phyloP scores from a whole-genome alignment of 2,888 invertebrate species.

The Prionchulus punctatus region DNA sequence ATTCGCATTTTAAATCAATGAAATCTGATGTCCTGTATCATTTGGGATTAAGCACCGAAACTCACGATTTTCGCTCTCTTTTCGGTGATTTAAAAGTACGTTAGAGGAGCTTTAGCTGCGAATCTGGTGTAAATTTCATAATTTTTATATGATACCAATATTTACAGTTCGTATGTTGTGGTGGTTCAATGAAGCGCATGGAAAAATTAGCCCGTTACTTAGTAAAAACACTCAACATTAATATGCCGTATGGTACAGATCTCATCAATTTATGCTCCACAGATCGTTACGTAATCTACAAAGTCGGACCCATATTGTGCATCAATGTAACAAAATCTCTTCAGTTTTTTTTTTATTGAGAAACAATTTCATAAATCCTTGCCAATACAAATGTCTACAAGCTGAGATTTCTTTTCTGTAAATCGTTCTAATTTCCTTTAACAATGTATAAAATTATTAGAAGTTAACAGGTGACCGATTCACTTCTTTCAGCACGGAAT shows the following conservation, averaged over 20 bases:
- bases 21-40: slow-evolving; percentile 87
- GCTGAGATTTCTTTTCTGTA: background rate
- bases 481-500: slow-evolving; percentile 67
- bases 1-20: no score
- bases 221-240: slow-evolving; percentile 21
- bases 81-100: slow-evolving; percentile 83
- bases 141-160: background rate
- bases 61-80: slow-evolving; percentile 78
- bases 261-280: slow-evolving; percentile 31
- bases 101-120: background rate
- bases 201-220: slow-evolving; percentile 35
- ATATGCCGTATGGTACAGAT: slow-evolving; percentile 18
- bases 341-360: no score
- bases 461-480: no score
- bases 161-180: slow-evolving; percentile 38
- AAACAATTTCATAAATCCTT: no score
- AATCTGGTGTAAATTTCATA: background rate
- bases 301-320: slow-evolving; percentile 37
- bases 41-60: slow-evolving; percentile 70
- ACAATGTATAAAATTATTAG: background rate
- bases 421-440: background rate
- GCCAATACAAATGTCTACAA: no score
- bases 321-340: no score
- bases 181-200: slow-evolving; percentile 37
- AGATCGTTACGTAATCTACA: slow-evolving; percentile 37